Conservation (phyloP, 2,797 vertebrate species). For the Sebastes melanostomus region DNA sequence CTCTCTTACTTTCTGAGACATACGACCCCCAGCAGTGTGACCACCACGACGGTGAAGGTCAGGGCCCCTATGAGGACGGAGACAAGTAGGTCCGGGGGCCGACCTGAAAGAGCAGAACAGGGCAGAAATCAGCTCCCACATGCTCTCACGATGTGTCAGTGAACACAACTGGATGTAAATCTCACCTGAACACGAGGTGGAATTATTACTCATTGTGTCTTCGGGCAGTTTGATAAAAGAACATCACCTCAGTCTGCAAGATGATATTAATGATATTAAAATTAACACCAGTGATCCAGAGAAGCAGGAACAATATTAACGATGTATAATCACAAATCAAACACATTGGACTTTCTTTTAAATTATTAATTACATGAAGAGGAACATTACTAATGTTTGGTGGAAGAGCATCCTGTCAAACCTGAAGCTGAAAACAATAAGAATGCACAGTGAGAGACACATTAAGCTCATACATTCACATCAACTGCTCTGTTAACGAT, state of each 20-base stretch:
- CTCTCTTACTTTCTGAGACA: constrained; percentile 70
- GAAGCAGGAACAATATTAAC: not conserved
- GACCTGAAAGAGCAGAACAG: not conserved
- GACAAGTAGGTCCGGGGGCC: fast-evolving
- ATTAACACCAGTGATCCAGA: not conserved
- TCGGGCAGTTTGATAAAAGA: not conserved
- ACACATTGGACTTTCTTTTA: not conserved
- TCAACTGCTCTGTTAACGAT: not conserved
- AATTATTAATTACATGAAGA: not conserved
- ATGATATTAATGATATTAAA: not conserved
- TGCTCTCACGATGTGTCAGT: not conserved
- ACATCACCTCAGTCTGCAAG: not conserved
- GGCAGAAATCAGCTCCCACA: not conserved
- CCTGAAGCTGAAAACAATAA: not conserved
- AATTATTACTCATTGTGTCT: fast-evolving
- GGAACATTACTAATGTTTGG: not conserved
- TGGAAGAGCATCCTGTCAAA: not conserved
- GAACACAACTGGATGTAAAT: not conserved
- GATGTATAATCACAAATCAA: not conserved
- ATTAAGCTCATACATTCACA: not conserved
- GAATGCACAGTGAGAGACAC: not conserved
- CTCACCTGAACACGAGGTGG: not conserved
- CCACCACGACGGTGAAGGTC: constrained; percentile 22
- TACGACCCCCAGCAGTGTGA: constrained; percentile 37
- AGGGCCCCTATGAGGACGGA: constrained; percentile 33